Percentiles rank a stretch among this genome's conserved stretches.
phyloP scores from a whole-genome alignment of 2,888 invertebrate genomes.

The Saturnia pavonia region DNA sequence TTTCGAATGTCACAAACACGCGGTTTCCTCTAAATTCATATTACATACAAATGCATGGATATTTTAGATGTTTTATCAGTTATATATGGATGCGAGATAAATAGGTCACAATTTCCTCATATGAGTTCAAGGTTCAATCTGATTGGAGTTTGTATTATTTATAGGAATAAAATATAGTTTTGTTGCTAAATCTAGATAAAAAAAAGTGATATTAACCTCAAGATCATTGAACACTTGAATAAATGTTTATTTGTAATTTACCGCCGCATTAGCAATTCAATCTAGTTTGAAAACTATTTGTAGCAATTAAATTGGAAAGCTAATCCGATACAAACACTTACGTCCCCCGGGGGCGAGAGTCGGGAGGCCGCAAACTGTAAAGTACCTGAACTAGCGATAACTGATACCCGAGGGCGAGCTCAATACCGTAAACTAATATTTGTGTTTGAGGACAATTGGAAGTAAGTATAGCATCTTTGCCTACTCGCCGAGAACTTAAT shows the following conservation, averaged over 20 bases:
- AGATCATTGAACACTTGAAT: not conserved
- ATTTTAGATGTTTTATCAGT: not conserved
- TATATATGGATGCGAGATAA: not conserved
- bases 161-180: too few relatives aligned
- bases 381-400: conserved; percentile 44
- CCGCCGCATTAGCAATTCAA: not conserved
- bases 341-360: conserved; percentile 35
- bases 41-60: not conserved
- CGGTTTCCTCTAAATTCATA: conserved; percentile 31
- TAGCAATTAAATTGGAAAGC: conserved; percentile 39
- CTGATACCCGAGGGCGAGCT: conserved; percentile 44
- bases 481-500: not conserved
- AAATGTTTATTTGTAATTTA: not conserved
- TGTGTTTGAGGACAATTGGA: conserved; percentile 48
- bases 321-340: conserved; percentile 46
- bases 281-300: conserved; percentile 20
- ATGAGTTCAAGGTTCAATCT: not conserved
- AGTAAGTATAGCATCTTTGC: conserved; percentile 24
- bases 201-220: not conserved
- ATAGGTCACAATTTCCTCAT: not conserved
- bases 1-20: conserved; percentile 54
- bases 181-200: not conserved
- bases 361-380: conserved; percentile 38
- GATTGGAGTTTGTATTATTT: too few relatives aligned
- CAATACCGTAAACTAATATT: conserved; percentile 55